Conservation (phyloP, 2,888 invertebrate species). For the Leuctra nigra region DNA sequence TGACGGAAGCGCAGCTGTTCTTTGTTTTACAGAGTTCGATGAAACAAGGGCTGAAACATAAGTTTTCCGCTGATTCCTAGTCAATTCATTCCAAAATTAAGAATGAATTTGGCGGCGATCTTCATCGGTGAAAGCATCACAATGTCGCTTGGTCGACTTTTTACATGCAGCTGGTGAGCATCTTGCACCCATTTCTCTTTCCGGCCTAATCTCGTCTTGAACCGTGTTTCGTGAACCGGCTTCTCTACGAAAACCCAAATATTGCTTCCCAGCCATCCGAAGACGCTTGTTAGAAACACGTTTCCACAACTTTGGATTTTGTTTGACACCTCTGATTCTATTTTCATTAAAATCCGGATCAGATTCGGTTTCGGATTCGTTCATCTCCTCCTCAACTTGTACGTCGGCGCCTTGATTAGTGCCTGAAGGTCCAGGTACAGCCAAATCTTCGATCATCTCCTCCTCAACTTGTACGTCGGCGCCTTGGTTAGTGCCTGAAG, state of each 20-base stretch:
- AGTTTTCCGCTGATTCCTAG: conserved; percentile 8
- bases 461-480: too few relatives aligned
- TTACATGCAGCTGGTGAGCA: not conserved
- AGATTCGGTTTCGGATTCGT: too few relatives aligned
- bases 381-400: too few relatives aligned
- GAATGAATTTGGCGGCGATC: conserved; percentile 20
- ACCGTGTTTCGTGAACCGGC: not conserved
- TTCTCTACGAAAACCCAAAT: not conserved
- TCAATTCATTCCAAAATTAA: conserved; percentile 24
- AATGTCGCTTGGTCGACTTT: conserved; percentile 11
- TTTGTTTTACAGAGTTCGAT: not conserved
- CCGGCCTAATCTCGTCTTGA: not conserved
- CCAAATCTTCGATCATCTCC: too few relatives aligned
- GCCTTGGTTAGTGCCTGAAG: too few relatives aligned
- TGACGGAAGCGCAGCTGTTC: too few relatives aligned
- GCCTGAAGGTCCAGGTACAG: too few relatives aligned
- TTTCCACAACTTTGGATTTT: too few relatives aligned
- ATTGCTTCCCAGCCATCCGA: not conserved
- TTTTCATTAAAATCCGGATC: too few relatives aligned
- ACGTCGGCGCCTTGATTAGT: too few relatives aligned
- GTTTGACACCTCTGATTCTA: too few relatives aligned
- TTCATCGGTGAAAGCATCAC: conserved; percentile 16
- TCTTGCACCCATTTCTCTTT: not conserved
- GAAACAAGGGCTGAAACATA: conserved; percentile 9
- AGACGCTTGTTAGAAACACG: too few relatives aligned